Evolutionary conservation across 1,140 invertebrate species (phyloP).

Genomic region (Bombus fervidus): DNA sequence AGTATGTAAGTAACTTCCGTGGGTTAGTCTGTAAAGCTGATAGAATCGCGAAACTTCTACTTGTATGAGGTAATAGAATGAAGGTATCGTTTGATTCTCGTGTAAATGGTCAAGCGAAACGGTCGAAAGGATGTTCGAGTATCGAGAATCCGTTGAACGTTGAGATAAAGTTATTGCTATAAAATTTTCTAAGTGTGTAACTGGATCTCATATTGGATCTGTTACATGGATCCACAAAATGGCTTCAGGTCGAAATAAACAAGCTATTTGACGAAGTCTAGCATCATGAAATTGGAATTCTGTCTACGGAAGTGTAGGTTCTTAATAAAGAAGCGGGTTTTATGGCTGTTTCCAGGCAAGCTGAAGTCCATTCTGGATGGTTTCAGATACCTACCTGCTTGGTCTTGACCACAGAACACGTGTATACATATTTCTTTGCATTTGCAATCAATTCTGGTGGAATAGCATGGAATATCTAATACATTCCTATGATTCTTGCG

Average conservation of each 20-base stretch:
- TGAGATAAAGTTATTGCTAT: conserved; percentile 28
- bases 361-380: neutral
- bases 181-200: conserved; percentile 13
- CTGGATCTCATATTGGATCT: conserved; percentile 12
- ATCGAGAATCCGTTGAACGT: neutral
- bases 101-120: too few species aligned
- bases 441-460: conserved; percentile 18
- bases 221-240: conserved; percentile 6
- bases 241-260: conserved; percentile 8
- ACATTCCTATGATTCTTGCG: neutral
- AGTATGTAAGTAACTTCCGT: neutral
- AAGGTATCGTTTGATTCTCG: too few species aligned
- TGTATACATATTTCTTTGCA: neutral
- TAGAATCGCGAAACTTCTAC: too few species aligned
- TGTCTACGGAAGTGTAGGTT: neutral
- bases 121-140: neutral
- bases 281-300: conserved; percentile 34
- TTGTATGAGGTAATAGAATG: too few species aligned
- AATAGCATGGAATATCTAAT: neutral
- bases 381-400: neutral
- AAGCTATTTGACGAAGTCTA: neutral
- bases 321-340: conserved; percentile 37
- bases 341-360: neutral
- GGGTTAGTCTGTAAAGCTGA: too few species aligned
- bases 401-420: neutral